phyloP scores from a whole-genome alignment of 2,113 vertebrate genomes.

The Chunga burmeisteri region DNA sequence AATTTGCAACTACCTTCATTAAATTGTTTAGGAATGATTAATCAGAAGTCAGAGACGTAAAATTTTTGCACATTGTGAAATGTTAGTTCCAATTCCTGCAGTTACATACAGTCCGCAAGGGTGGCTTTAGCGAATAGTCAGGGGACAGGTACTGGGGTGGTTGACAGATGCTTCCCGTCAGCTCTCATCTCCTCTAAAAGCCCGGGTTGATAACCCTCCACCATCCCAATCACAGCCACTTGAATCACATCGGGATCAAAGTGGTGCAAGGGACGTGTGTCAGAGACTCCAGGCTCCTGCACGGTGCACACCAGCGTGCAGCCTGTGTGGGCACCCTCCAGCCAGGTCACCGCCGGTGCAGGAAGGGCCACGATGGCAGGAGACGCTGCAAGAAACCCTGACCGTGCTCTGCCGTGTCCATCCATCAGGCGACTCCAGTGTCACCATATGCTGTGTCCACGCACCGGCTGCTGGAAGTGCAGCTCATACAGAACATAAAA shows the following conservation, averaged over 20 bases:
- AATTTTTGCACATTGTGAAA: not conserved
- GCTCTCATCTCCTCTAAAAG: not conserved
- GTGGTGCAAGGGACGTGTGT: fast-evolving
- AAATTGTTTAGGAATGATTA: slow-evolving; percentile 54
- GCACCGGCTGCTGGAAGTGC: not conserved
- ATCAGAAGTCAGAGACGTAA: slow-evolving; percentile 1
- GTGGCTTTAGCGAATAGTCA: not conserved
- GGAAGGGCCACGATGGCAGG: not conserved
- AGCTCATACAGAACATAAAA: not conserved
- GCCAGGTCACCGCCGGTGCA: fast-evolving
- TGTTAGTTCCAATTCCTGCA: not conserved
- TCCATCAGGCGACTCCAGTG: not conserved
- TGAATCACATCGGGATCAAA: fast-evolving
- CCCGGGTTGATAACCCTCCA: fast-evolving
- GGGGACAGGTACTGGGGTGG: not conserved
- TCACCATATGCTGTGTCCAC: fast-evolving
- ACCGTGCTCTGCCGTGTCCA: fast-evolving
- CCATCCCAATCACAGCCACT: not conserved
- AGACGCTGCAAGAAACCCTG: not conserved
- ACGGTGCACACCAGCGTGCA: fast-evolving
- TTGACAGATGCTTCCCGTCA: not conserved
- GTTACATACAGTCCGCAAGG: not conserved
- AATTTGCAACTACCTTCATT: slow-evolving; percentile 53
- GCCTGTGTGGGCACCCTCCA: not conserved
- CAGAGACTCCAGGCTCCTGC: not conserved